Evolutionary conservation across 2,797 vertebrate species (phyloP), one percentile per base, ranked within the genome.

Genomic region (Schizopygopsis pylzovi): DNA sequence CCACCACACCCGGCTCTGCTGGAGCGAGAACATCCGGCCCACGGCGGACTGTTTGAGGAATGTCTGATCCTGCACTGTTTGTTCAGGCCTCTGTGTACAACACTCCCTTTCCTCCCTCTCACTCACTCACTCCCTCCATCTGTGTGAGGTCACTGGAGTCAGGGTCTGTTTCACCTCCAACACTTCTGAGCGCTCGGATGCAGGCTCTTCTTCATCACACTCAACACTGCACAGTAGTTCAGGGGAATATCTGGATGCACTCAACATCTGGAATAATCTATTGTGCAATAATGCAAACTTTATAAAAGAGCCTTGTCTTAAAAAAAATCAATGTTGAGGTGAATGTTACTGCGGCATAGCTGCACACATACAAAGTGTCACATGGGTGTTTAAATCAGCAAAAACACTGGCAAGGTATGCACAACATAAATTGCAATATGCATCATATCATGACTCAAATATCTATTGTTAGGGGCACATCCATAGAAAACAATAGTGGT

Each of bases 11-110:
- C 18, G 28, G 61, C 81, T 82, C 75, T 18, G 71, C 81, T 80
- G 79, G 70, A 75, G 49, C 56, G 78, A 63, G 82, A 33, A 77
- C 47, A n/a, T 72, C 71, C 79, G 87, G 83, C 81, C 20, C 56
- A 59, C 13, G 20, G 63, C 49, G 16, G 11, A 43, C 49, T 52
- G 47, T 72, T 33, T 20, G 39, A 76, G 67, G 52, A 78, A 82
- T 68, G 43, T 83, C 82, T 72, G 25, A 78, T 88, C 59, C 65
- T 65, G 37, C 22, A 81, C 37, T 85, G 80, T 84, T 88, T 82
- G 65, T 49, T 77, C 67, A 86, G 85, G 49, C 65, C 84, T 45
- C 59, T 49, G 80, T 80, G 72, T 78, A 65, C 79, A 47, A 61
- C 45, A 59, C 68, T 68, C 67, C 56, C 33, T 72, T n/a, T 16